Conservation (phyloP, 2,888 invertebrate species). For the Ectemnius cavifrons region DNA sequence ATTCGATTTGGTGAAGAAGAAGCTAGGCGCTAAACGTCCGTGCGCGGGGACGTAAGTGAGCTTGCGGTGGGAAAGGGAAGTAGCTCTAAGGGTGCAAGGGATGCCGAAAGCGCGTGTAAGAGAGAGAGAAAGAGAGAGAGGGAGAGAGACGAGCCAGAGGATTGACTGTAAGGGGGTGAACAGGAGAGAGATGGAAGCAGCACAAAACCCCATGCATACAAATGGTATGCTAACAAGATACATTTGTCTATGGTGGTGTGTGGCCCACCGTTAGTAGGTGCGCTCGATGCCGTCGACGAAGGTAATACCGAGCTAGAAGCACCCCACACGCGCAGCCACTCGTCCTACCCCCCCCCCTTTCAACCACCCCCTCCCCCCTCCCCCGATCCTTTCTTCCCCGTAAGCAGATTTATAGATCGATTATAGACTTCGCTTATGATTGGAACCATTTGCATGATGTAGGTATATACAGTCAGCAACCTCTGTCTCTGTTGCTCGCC, state of each 20-base stretch:
- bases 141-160: slow-evolving; percentile 3
- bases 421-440: slow-evolving; percentile 77
- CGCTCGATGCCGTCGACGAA: slow-evolving; percentile 45
- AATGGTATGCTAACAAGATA: slow-evolving; percentile 78
- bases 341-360: slow-evolving; percentile 34
- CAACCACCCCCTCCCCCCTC: slow-evolving; percentile 41
- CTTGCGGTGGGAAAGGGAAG: slow-evolving; percentile 25
- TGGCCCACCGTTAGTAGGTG: slow-evolving; percentile 52
- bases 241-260: slow-evolving; percentile 76
- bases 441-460: slow-evolving; percentile 77
- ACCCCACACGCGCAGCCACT: slow-evolving; percentile 45
- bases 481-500: slow-evolving; percentile 43
- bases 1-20: slow-evolving; percentile 73
- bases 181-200: slow-evolving; percentile 43
- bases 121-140: neutral
- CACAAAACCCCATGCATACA: slow-evolving; percentile 77
- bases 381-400: slow-evolving; percentile 63
- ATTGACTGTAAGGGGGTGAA: neutral
- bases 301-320: slow-evolving; percentile 42
- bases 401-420: slow-evolving; percentile 78
- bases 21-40: slow-evolving; percentile 72
- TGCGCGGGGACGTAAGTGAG: slow-evolving; percentile 61
- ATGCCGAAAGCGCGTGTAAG: slow-evolving; percentile 29
- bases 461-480: slow-evolving; percentile 63
- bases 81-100: slow-evolving; percentile 21